phyloP scores from a whole-genome alignment of 1,140 invertebrate species.

The Steinernema feltiae region DNA sequence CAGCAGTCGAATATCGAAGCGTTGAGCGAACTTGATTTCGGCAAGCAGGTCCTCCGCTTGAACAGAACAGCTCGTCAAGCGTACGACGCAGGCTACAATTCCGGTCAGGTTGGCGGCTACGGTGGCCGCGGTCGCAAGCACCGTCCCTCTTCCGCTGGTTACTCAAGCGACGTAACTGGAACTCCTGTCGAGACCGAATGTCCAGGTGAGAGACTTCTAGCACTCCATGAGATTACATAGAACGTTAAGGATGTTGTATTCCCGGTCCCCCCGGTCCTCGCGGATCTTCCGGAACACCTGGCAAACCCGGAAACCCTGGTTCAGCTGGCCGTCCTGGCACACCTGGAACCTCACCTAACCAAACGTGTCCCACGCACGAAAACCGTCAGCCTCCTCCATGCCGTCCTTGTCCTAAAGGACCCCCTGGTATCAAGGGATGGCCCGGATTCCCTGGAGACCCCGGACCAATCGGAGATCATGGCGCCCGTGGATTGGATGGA shows the following conservation, averaged over 20 bases:
- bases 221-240: not conserved
- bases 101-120: conserved; percentile 21
- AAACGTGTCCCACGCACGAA: conserved; percentile 50
- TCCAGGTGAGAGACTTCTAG: conserved; percentile 34
- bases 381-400: conserved; percentile 53
- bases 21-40: conserved; percentile 42
- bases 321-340: conserved; percentile 38
- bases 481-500: conserved; percentile 45
- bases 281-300: conserved; percentile 40
- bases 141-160: conserved; percentile 10
- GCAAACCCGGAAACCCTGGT: conserved; percentile 54
- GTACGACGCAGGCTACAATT: conserved; percentile 34
- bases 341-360: conserved; percentile 53
- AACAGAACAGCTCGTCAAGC: conserved; percentile 40
- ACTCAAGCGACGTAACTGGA: conserved; percentile 42
- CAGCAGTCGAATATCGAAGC: conserved; percentile 51
- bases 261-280: conserved; percentile 31
- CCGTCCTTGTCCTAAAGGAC: conserved; percentile 55
- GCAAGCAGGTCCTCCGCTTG: conserved; percentile 26
- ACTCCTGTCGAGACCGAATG: conserved; percentile 52
- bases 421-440: conserved; percentile 57
- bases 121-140: conserved; percentile 27
- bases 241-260: conserved; percentile 27
- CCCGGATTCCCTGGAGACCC: conserved; percentile 54
- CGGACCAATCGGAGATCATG: conserved; percentile 46